Evolutionary conservation across 2,797 vertebrate species (phyloP).

Genomic region (Gadopsis marmoratus): DNA sequence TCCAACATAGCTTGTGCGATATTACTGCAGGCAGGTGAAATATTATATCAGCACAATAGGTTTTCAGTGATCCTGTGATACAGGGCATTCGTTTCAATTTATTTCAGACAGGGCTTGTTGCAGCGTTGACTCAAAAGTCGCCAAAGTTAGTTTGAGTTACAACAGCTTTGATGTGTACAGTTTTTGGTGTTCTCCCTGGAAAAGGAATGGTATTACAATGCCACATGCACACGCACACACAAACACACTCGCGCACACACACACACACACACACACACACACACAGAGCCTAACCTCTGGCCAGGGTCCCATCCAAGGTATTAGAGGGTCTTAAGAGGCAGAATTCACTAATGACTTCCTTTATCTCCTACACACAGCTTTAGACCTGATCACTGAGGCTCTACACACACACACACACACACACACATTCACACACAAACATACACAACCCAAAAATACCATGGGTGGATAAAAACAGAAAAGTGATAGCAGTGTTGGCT

Average conservation of each 20-base stretch:
- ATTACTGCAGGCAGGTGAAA: constrained; percentile 56
- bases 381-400: constrained; percentile 77
- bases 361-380: constrained; percentile 82
- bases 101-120: constrained; percentile 48
- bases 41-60: constrained; percentile 55
- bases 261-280: constrained; percentile 34
- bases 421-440: constrained; percentile 17
- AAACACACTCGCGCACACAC: constrained; percentile 24
- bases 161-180: constrained; percentile 52
- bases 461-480: constrained; percentile 43
- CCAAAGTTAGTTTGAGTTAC: constrained; percentile 59
- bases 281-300: constrained; percentile 69
- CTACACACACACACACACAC: constrained; percentile 41
- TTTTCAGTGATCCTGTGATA: constrained; percentile 60
- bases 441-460: constrained; percentile 39
- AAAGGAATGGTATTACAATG: constrained; percentile 54
- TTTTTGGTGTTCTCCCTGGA: constrained; percentile 47
- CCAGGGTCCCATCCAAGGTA: constrained; percentile 78
- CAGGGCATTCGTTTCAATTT: constrained; percentile 68
- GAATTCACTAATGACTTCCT: constrained; percentile 82
- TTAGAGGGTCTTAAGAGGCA: constrained; percentile 81
- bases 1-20: constrained; percentile 47
- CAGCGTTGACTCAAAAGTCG: constrained; percentile 59
- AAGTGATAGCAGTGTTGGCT: constrained; percentile 27
- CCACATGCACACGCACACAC: constrained; percentile 6